Percentiles rank a stretch among this genome's conserved stretches.
phyloP scores from a whole-genome alignment of 2,888 invertebrate genomes.

The Aproaerema taeniolella region DNA sequence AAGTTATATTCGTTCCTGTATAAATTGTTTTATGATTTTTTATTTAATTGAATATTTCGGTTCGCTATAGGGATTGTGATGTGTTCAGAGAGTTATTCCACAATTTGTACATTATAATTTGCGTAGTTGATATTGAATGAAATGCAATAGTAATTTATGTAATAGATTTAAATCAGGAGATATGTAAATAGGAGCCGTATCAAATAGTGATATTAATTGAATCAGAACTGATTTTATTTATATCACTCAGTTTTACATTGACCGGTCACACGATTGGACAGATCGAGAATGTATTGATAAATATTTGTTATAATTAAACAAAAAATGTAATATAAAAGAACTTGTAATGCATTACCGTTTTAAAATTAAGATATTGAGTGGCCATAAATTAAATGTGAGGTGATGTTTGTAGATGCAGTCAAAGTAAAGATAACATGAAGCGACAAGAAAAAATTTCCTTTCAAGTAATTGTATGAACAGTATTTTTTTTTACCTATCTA shows the following conservation, averaged over 20 bases:
- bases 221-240: slow-evolving; percentile 26
- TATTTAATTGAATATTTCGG: slow-evolving; percentile 39
- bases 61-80: slow-evolving; percentile 69
- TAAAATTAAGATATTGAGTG: slow-evolving; percentile 70
- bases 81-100: slow-evolving; percentile 60
- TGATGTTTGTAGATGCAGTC: slow-evolving; percentile 39
- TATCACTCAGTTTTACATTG: slow-evolving; percentile 23
- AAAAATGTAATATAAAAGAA: slow-evolving; percentile 38
- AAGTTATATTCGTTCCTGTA: slow-evolving; percentile 75
- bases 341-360: slow-evolving; percentile 55
- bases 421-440: no score
- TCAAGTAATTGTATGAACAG: no score
- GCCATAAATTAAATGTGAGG: slow-evolving; percentile 56
- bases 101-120: slow-evolving; percentile 66
- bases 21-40: slow-evolving; percentile 48
- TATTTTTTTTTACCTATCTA: no score
- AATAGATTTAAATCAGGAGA: slow-evolving; percentile 59
- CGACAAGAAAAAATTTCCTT: no score
- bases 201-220: slow-evolving; percentile 33
- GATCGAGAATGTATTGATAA: slow-evolving; percentile 26
- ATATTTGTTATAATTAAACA: slow-evolving; percentile 26
- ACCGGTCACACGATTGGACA: slow-evolving; percentile 46
- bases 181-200: slow-evolving; percentile 67
- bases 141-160: slow-evolving; percentile 78
- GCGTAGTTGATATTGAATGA: slow-evolving; percentile 64